These are phyloP conservation scores for Argyresthia goedartella DNA, from an alignment of 2,888 invertebrate genomes.

Conservation along the genomic window DNA sequence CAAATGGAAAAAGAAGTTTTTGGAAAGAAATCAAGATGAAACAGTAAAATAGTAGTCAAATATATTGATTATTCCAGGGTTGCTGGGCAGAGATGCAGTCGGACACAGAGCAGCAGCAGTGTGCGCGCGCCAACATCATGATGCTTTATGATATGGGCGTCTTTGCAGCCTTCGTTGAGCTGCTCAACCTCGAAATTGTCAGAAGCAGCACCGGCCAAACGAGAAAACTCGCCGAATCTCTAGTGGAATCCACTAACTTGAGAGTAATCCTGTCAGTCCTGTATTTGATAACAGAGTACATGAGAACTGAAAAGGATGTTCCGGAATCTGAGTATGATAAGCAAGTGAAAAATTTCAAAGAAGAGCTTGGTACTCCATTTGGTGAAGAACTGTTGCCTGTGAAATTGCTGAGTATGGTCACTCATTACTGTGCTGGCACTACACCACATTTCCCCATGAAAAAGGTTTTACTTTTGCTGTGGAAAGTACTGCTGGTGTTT, in stretches of 20 bases:
- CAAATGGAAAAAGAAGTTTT: too few relatives aligned
- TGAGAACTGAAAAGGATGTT: conserved; percentile 78
- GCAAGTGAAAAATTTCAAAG: conserved; percentile 70
- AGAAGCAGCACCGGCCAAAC: conserved; percentile 68
- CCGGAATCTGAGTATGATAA: conserved; percentile 59
- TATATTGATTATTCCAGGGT: conserved; percentile 48
- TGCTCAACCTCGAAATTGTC: conserved; percentile 96
- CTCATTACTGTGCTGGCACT: conserved; percentile 94
- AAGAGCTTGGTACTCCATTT: conserved; percentile 69
- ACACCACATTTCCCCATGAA: conserved; percentile 99
- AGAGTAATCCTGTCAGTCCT: conserved; percentile 93
- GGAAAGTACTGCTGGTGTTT: conserved; percentile 94
- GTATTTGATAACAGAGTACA: conserved; percentile 95
- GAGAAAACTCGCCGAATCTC: conserved; percentile 57
- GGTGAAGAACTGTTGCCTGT: conserved; percentile 90
- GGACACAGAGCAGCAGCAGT: conserved; percentile 89
- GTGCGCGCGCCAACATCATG: conserved; percentile 88
- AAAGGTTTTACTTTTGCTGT: conserved; percentile 93
- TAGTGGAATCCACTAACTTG: conserved; percentile 89
- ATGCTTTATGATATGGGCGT: conserved; percentile 90
- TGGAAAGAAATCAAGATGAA: too few relatives aligned
- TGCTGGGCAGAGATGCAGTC: conserved; percentile 95
- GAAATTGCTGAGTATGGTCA: conserved; percentile 95
- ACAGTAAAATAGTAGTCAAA: too few relatives aligned
- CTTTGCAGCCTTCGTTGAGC: conserved; percentile 90